Base-by-base conservation (phyloP, 1,140 invertebrate genomes). In the Lordiphosa collinella region DNA sequence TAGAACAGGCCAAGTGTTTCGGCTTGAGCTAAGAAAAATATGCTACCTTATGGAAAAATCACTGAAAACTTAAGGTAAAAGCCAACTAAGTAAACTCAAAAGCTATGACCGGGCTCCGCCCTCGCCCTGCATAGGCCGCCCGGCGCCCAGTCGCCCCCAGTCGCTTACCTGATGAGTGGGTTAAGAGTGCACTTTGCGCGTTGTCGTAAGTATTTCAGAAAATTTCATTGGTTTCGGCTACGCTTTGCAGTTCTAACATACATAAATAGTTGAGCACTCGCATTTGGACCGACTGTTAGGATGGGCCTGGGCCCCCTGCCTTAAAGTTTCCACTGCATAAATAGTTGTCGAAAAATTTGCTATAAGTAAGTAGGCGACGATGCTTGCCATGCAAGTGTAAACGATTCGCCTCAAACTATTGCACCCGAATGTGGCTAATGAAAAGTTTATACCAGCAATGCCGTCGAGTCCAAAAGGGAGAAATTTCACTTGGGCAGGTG, bases 201-300 rank as follows among this genome's bases (percentile, higher is more conserved):
- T 82, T 82, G 72, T 75, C 75, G 76, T 69, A 80, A 79, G 75
- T 61, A 82, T 82, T 84, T 62, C 55, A 70, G 64, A 63, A 84
- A 78, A 84, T 84, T 84, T 84, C 79, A 84, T 84, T 84, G 78
- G 72, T 73, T 84, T 72, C 78, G 79, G 68, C 58, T 84, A 61
- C 76, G 72, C 78, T 84, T 71, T 82, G 66, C 78, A 82, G 62
- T 66, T 65, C 53, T 51, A 57, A 58, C 67, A 82, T 80, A 82
- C 67, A 82, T 80, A 82, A 71, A 82, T 80, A 82, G 67, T 80
- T 80, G 61, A 82, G 63, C 76, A 78, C 68, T 68, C 51, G 41
- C 60, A 63, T 54, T 50, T 41, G 63, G 66, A 51, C 49, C 52
- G 41, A 74, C 44, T 64, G 58, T 38, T 38, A 46, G 37, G 67